These are phyloP conservation scores for Nerophis lumbriciformis DNA, from an alignment of 2,113 vertebrate species.

Conservation along the genomic window DNA sequence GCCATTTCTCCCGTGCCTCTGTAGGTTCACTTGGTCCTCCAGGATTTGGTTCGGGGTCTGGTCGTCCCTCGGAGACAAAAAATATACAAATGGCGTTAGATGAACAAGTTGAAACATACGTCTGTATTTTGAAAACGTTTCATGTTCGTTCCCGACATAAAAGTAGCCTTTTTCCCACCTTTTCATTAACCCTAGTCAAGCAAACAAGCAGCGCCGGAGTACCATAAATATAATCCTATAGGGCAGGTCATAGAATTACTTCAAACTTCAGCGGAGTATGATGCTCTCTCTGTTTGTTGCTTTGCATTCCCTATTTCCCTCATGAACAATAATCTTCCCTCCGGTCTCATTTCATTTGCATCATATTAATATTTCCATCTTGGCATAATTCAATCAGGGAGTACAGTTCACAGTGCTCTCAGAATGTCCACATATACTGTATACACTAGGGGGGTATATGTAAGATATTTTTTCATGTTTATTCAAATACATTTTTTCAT, in stretches of 20 bases:
- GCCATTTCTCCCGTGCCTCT: constrained; percentile 47
- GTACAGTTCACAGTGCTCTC: constrained; percentile 4
- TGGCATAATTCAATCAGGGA: constrained; percentile 3
- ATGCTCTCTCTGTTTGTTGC: constrained; percentile 16
- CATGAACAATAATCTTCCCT: constrained; percentile 28
- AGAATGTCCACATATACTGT: constrained; percentile 1
- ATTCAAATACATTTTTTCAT: background rate
- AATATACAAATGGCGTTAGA: constrained; percentile 62
- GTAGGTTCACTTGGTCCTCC: constrained; percentile 62
- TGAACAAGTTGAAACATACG: constrained; percentile 35
- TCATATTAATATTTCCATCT: constrained; percentile 25
- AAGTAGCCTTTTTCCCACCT: constrained; percentile 17
- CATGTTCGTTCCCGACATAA: constrained; percentile 6
- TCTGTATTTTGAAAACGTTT: constrained; percentile 24
- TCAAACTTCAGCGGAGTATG: constrained; percentile 15
- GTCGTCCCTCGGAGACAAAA: constrained; percentile 53
- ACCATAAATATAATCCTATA: constrained; percentile 20
- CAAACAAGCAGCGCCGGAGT: constrained; percentile 26
- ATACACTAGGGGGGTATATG: constrained; percentile 4
- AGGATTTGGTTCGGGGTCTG: constrained; percentile 56
- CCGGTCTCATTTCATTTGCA: constrained; percentile 21
- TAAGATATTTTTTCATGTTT: constrained; percentile 23
- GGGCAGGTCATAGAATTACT: constrained; percentile 31
- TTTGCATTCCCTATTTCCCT: constrained; percentile 34
- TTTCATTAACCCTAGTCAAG: constrained; percentile 15